A percentile compares a stretch with the other conserved stretches of the same genome.
Conservation (phyloP, 2,797 vertebrate species). For the Octomys mimax region DNA sequence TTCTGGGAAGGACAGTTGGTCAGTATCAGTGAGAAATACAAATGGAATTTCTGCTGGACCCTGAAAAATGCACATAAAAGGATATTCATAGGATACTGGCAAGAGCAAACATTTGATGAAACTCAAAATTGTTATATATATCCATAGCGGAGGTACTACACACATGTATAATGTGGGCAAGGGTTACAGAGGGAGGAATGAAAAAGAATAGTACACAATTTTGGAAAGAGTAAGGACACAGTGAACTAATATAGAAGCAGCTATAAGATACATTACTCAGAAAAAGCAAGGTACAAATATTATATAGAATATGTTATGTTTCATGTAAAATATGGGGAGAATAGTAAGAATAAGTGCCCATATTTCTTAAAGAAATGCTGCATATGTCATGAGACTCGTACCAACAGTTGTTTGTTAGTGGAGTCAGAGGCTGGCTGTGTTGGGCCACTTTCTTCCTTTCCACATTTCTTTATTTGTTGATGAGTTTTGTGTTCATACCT, state of each 20-base stretch:
- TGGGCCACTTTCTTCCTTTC: neutral
- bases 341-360: neutral
- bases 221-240: neutral
- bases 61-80: neutral
- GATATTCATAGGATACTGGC: neutral
- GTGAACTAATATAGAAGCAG: neutral
- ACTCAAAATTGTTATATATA: neutral
- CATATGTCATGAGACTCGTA: neutral
- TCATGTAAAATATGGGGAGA: neutral
- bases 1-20: neutral
- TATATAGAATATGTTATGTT: neutral
- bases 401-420: neutral
- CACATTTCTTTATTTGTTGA: neutral
- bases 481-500: constrained; percentile 9
- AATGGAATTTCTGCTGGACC: neutral
- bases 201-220: neutral
- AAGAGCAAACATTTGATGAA: neutral
- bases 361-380: constrained; percentile 3
- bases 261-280: neutral
- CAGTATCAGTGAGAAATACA: neutral
- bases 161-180: neutral
- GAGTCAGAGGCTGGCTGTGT: neutral
- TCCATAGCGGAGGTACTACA: neutral
- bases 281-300: neutral
- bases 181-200: neutral